Base-by-base conservation (phyloP, 2,797 vertebrate species). In the Jordanella pulchra region DNA sequence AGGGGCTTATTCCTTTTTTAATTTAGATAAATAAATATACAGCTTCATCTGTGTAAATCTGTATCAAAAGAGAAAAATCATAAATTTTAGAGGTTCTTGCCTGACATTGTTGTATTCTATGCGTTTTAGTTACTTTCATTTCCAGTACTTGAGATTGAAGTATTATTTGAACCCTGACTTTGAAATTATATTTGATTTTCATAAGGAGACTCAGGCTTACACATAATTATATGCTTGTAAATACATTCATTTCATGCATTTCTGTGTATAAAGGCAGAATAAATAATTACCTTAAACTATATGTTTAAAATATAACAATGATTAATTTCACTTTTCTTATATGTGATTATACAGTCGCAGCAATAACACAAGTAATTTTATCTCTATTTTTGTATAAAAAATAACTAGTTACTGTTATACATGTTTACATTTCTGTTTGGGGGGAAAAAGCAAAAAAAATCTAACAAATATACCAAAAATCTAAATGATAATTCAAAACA, bases 401-500 rank as follows among this genome's bases (percentile, higher is more conserved):
- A 11, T 5, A 11, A 54, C 25, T 54, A 54, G 11, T 3, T 27
- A 23, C 7, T 51, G 7, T 56, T 14, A 30, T 10, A 30, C 15
- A 17, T 28, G 10, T 32, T 23, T 18, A 23, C 23, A 35, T 21
- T 23, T 35, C 28, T 21, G 25, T 15, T 27, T 27, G 35, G 35
- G 35, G 5, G 10, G 6, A 25, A 47, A 65, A 14, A 65, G 4
- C 13, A 13, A 13, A 66, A 25, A n/a, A 0, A 39, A 39, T 39
- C 6, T 39, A 32, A 7, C 27, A 48, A 66, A 30, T 15, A 0
- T 10, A 28, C 9, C 9, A 12, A 51, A 28, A 42, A 42, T 71
- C 32, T 13, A n/a, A 23, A 51, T 21, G 27, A 63, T 63, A 12
- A n/a, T 30, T 9, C 15, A 56, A 48, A 78, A 67, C 15, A 75